Evolutionary conservation across 2,113 vertebrate genomes (phyloP).

Genomic region (Danionella cerebrum): DNA sequence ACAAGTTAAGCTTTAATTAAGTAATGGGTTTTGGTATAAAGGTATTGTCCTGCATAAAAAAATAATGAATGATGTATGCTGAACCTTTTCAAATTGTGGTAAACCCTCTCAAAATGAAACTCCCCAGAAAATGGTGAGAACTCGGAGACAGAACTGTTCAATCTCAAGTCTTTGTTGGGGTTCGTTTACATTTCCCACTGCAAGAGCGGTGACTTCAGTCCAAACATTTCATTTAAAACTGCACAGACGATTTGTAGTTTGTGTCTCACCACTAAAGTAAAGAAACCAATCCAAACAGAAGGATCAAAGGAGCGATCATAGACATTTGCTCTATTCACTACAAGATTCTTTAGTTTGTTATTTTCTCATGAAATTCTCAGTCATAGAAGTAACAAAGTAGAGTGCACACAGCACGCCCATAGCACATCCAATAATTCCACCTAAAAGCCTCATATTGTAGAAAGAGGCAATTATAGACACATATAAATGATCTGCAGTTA

Average conservation of each 20-base stretch:
- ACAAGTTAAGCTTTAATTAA: neutral
- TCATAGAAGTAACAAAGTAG: too few relatives aligned
- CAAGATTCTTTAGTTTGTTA: too few relatives aligned
- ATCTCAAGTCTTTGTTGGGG: neutral
- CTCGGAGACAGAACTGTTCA: neutral
- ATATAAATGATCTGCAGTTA: too few relatives aligned
- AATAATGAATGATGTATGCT: too few relatives aligned
- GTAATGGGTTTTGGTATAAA: neutral
- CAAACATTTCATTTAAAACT: neutral
- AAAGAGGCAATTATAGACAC: too few relatives aligned
- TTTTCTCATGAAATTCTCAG: neutral
- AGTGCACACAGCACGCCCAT: too few relatives aligned
- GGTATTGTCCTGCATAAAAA: neutral
- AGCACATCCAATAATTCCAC: too few relatives aligned
- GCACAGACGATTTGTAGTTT: neutral
- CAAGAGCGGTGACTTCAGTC: neutral
- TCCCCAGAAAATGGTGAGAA: neutral
- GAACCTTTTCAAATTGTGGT: too few relatives aligned
- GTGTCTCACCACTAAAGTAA: neutral
- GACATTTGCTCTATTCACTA: neutral
- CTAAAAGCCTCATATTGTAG: too few relatives aligned
- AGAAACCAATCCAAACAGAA: neutral
- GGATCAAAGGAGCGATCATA: neutral
- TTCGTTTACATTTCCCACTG: conserved; percentile 9
- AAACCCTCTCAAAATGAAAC: too few relatives aligned